phyloP scores from a whole-genome alignment of 2,113 vertebrate genomes.

The Podiceps cristatus region DNA sequence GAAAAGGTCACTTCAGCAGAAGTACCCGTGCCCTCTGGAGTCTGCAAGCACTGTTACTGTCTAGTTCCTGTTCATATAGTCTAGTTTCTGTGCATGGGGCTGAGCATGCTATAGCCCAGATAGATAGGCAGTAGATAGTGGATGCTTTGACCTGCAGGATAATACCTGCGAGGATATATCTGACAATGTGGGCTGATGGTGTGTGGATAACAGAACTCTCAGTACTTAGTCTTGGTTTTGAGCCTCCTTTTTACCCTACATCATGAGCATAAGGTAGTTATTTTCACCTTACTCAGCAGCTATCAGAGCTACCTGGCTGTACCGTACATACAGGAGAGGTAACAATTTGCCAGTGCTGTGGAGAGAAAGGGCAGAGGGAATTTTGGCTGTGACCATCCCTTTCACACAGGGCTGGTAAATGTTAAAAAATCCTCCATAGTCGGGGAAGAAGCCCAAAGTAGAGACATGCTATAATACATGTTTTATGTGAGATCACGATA shows the following conservation, averaged over 20 bases:
- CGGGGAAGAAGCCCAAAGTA: not conserved
- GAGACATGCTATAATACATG: not conserved
- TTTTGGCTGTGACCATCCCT: not conserved
- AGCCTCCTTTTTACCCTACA: not conserved
- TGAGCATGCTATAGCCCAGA: not conserved
- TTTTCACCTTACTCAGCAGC: not conserved
- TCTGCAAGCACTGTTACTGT: not conserved
- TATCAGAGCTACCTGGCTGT: not conserved
- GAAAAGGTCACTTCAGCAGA: not conserved
- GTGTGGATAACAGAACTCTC: not conserved
- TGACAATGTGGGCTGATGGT: not conserved
- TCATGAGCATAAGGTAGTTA: not conserved
- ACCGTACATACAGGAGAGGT: not conserved
- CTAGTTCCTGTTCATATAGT: not conserved
- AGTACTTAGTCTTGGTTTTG: not conserved
- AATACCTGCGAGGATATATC: not conserved
- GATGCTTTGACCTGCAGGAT: not conserved
- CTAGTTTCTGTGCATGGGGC: not conserved
- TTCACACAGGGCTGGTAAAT: not conserved
- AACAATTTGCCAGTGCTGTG: not conserved
- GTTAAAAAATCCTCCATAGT: not conserved
- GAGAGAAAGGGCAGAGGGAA: not conserved
- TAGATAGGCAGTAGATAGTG: not conserved
- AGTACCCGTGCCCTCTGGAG: not conserved
- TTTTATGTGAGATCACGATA: not conserved